Percentiles rank a stretch among this genome's conserved stretches.
These are phyloP conservation scores for Dryadula phaetusa DNA, from an alignment of 2,888 invertebrate species.

Conservation along the genomic window DNA sequence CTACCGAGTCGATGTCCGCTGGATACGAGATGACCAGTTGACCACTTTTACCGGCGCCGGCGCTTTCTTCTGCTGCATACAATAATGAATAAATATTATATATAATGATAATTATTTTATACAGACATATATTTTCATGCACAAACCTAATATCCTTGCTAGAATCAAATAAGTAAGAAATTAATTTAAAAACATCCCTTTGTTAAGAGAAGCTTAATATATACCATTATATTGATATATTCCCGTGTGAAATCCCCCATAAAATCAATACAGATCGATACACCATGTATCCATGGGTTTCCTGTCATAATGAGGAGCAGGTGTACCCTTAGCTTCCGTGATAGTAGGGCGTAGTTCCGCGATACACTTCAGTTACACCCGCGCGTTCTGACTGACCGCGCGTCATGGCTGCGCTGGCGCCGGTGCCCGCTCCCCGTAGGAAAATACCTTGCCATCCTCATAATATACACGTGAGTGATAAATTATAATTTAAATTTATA, in stretches of 20 bases:
- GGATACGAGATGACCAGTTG: conserved; percentile 52
- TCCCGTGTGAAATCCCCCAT: conserved; percentile 24
- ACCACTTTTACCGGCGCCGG: conserved; percentile 66
- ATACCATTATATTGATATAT: too few relatives aligned
- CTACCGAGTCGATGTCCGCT: conserved; percentile 47
- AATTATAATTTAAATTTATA: not conserved
- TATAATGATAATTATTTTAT: too few relatives aligned
- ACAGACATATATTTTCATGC: too few relatives aligned
- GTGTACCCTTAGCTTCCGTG: conserved; percentile 58
- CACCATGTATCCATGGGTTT: conserved; percentile 40
- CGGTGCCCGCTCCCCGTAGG: conserved; percentile 72
- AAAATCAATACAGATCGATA: conserved; percentile 28
- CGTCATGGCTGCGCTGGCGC: conserved; percentile 59
- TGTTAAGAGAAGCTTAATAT: too few relatives aligned
- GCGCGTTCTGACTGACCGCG: conserved; percentile 59
- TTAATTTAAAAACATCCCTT: too few relatives aligned
- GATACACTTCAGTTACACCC: conserved; percentile 44
- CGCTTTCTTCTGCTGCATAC: conserved; percentile 48
- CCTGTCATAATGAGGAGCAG: conserved; percentile 53
- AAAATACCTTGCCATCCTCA: conserved; percentile 75
- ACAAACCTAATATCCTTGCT: too few relatives aligned
- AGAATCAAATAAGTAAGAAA: too few relatives aligned
- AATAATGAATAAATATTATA: not conserved
- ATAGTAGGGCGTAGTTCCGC: conserved; percentile 44
- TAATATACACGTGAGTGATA: conserved; percentile 75